Evolutionary conservation across 1,140 invertebrate species (phyloP), one percentile per base, ranked within the genome.

Genomic region (Danaus melanippus): DNA sequence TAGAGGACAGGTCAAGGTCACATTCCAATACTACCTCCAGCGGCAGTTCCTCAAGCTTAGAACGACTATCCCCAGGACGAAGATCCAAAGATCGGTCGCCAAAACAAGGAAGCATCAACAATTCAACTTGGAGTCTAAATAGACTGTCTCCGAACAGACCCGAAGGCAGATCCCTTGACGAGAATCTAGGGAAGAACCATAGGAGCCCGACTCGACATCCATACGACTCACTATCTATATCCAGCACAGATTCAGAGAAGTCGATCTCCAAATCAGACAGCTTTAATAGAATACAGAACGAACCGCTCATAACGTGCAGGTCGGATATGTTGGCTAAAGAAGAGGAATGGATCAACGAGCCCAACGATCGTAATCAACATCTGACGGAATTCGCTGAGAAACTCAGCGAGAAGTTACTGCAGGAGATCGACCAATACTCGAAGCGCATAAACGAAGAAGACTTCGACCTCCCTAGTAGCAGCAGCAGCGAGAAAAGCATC

Each of bases 371-470:
- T 50, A 86, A 88, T 55, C 89, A 90, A 63, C 91, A 94, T 73
- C 82, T 94, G 44, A 91, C 91, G 2, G 92, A 94, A 64, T 94
- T 94, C 63, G 93, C 93, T 0, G 93, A 95, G 68, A 92, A 93
- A 71, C 74, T 93, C 5, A 89, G 88, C 51, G 93, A 93, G 67
- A 93, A 93, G 68, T 79, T 95, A 39, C 87, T 94, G 45, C 89
- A 92, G 53, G 92, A 94, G 81, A 91, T 94, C 46, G 92, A 94
- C 68, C 90, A 92, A 73, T 94, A 88, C 58, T 88, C 87, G 6
- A 88, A 88, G 59, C 71, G 84, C 12, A 87, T 88, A 42, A 87
- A 79, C 51, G 87, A 88, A 62, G 87, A 88, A 58, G 87, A 88
- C 57, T 88, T 88, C 56, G 87, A 87, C 65, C 63, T 88, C 48